These are phyloP conservation scores for Anorthoa munda DNA, from an alignment of 2,888 invertebrate genomes.

Conservation along the genomic window DNA sequence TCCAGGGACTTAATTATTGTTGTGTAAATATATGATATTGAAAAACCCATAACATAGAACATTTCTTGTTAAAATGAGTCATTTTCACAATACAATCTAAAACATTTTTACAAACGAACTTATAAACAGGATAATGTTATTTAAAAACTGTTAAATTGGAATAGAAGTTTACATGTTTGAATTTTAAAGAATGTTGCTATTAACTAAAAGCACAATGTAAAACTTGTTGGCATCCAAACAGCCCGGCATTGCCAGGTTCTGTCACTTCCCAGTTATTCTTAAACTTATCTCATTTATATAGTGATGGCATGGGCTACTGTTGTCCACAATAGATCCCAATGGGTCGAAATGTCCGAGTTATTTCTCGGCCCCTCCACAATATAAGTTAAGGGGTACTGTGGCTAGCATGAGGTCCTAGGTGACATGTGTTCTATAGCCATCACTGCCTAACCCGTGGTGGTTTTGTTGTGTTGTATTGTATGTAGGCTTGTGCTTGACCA, in stretches of 20 bases:
- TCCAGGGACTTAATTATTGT: neutral
- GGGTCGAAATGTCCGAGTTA: too few relatives aligned
- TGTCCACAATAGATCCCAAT: too few relatives aligned
- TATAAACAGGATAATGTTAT: neutral
- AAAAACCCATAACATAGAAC: neutral
- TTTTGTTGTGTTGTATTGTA: too few relatives aligned
- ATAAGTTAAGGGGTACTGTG: too few relatives aligned
- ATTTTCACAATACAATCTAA: neutral
- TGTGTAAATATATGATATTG: neutral
- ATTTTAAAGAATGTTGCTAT: neutral
- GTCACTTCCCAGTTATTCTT: neutral
- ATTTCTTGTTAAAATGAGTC: neutral
- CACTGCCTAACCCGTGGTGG: too few relatives aligned
- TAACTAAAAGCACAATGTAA: neutral
- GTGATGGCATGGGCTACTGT: too few relatives aligned
- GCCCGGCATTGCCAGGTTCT: neutral
- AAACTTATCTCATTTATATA: too few relatives aligned
- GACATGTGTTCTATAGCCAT: too few relatives aligned
- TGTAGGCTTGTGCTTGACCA: too few relatives aligned
- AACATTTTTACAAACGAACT: neutral
- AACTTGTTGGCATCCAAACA: neutral
- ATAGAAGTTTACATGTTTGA: neutral
- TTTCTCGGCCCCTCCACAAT: too few relatives aligned
- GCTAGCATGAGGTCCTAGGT: too few relatives aligned
- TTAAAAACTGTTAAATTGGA: neutral